Evolutionary conservation across 2,797 vertebrate species (phyloP), one percentile per base, ranked within the genome.

Genomic region (Pteronotus mesoamericanus): DNA sequence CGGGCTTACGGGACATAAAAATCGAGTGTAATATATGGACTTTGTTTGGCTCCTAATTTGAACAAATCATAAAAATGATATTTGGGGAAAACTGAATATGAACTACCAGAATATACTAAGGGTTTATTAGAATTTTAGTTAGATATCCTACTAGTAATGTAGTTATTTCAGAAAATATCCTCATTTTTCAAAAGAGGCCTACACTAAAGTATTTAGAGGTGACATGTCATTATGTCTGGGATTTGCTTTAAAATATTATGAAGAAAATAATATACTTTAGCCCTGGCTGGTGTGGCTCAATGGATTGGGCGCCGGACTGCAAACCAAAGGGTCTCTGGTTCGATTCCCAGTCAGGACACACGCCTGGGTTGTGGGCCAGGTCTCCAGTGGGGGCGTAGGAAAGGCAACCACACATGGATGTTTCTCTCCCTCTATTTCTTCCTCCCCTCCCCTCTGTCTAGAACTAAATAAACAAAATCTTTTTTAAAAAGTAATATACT

Each of bases 191-290:
- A 97, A 78, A 66, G 57, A 85, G 53, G 32, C 4, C 68, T 84
- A 91, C 26, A 82, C 15, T 90, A 32, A 92, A 66, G 57, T 94
- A 80, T 85, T 91, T 64, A 74, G 14, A 87, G n/a, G 24, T 66
- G 5, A 95, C 55, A 85, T 57, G 64, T 79, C 32, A 83, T 72
- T 77, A 48, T 87, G 5, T 34, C 77, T 77, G 18, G 26, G 42
- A 95, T 72, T 80, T 90, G 6, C 46, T 86, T 92, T 75, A 94
- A 68, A n/a, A n/a, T n/a, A n/a, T n/a, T n/a, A n/a, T n/a, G n/a
- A n/a, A n/a, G n/a, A 94, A 83, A 84, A 77, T 57, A 80, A 53
- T 79, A 72, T 26, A 85, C 10, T 84, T 82, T n/a, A n/a, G n/a
- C n/a, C n/a, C n/a, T n/a, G n/a, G n/a, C n/a, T n/a, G n/a, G n/a